Base-by-base conservation (phyloP, 2,113 vertebrate genomes). In the Vulpes ferrilata region DNA sequence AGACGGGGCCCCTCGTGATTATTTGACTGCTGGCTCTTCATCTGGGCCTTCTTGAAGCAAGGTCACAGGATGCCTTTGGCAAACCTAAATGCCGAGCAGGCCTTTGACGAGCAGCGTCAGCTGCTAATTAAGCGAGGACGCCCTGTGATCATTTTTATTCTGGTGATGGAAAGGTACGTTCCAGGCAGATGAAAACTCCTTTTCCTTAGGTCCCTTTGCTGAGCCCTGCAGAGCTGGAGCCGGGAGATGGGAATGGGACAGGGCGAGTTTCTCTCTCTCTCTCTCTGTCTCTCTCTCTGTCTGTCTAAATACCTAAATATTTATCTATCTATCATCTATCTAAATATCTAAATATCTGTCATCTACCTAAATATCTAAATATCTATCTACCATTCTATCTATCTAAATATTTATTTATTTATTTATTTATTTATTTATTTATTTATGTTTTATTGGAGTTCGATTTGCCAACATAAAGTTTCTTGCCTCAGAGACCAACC, bases 21-120 rank as follows among this genome's bases (percentile, higher is more conserved):
- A 80, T 94, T 88, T 97, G 80, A 96, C 93, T 80, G 57, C 30
- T 94, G 30, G 57, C 60, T 91, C 38, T 94, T 97, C 57, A 96
- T 89, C 35, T 55, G 32, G 64, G 43, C 23, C 71, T 94, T 69
- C 85, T 71, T 82, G 27, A 92, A 76, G 25, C 17, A 87, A 86
- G 90, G n/a, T 83, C 71, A 81, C 69, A 88, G 30, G 32, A 64
- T 95, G 89, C 35, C 64, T 86, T 57, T 76, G 51, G 81, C 35
- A 87, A 88, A 6, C n/a, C 8, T 65, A 80, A 69, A 78, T 43
- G 32, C 38, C 27, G 62, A 87, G 32, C 51, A 76, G 88, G 57
- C 10, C 48, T 97, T 96, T 97, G 95, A 90, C 11, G 38, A 81
- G 15, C 12, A 17, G 7, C 7, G 2, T 62, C 89, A 71, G 17